phyloP scores from a whole-genome alignment of 64 coral and sea anemone species.

The Catalaphyllia jardinei region DNA sequence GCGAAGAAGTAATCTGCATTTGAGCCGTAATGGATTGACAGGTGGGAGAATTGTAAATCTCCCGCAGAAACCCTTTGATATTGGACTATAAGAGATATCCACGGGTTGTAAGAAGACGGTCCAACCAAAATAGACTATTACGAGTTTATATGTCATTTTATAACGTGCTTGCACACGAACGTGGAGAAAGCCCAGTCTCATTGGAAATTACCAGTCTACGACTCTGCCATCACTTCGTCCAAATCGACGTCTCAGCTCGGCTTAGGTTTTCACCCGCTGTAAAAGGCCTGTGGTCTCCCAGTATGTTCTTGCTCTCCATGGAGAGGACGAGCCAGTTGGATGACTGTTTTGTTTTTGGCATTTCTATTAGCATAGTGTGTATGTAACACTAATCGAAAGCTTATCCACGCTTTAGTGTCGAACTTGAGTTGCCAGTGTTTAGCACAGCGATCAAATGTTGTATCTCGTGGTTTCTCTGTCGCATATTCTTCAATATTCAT shows the following conservation, averaged over 20 bases:
- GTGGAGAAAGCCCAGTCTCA: background rate
- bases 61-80: constrained; percentile 43
- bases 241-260: background rate
- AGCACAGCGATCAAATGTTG: background rate
- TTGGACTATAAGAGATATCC: constrained; percentile 10
- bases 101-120: background rate
- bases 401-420: background rate
- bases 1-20: background rate
- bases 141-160: background rate
- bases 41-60: constrained; percentile 24
- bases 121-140: constrained; percentile 31
- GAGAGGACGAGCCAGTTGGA: constrained; percentile 7
- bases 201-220: background rate
- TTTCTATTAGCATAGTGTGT: constrained; percentile 25
- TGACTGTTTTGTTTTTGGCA: background rate
- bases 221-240: background rate
- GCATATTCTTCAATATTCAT: constrained; percentile 6
- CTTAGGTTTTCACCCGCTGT: constrained; percentile 38
- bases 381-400: background rate
- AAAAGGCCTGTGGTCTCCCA: constrained; percentile 33
- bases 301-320: constrained; percentile 1
- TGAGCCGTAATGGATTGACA: constrained; percentile 3
- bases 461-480: background rate
- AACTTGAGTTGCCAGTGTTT: no score
- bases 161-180: background rate